Evolutionary conservation across 2,888 invertebrate species (phyloP), one percentile per base, ranked within the genome.

Genomic region (Amphipyra tragopoginis): DNA sequence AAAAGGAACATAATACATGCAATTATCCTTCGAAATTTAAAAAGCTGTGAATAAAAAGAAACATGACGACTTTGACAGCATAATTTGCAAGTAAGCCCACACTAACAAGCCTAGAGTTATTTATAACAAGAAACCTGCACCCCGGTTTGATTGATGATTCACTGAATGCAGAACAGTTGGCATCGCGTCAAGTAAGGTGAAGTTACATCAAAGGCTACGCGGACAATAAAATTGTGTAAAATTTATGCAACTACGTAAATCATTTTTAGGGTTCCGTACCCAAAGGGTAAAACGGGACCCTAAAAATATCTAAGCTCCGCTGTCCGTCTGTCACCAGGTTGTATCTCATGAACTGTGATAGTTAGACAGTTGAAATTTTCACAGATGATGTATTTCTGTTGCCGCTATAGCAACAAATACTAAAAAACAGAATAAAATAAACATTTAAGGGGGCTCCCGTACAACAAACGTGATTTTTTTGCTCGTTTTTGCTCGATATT

Each of bases 41-140:
- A 55, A 61, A 59, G 13, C 38, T 29, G 57, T 51, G 49, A 48
- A 61, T 21, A 54, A 64, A 63, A 67, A 66, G 60, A 34, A 69
- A 10, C 50, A 11, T 63, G 70, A 66, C 54, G 57, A 43, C 34
- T 66, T 60, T 77, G 77, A 77, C 74, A 76, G 58, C 55, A 64
- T 79, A 77, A 77, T 79, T 77, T 77, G 74, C 68, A 77, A 68
- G 72, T 62, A 65, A 52, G 53, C 60, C 54, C 51, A 62, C 52
- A 67, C 74, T 77, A 79, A 74, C 77, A 79, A 74, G 74, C 60
- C 36, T 11, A 15, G 48, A 58, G 65, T 65, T 77, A 79, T 77
- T 77, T 74, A 79, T 77, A 77, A 65, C 59, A 65, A 74, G 72
- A 65, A 70, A 64, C 70, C 44, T 68, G 80, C 52, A 64, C 53